These are phyloP conservation scores for Muscicapa adusta DNA, from an alignment of 2,113 vertebrate genomes.

Conservation along the genomic window DNA sequence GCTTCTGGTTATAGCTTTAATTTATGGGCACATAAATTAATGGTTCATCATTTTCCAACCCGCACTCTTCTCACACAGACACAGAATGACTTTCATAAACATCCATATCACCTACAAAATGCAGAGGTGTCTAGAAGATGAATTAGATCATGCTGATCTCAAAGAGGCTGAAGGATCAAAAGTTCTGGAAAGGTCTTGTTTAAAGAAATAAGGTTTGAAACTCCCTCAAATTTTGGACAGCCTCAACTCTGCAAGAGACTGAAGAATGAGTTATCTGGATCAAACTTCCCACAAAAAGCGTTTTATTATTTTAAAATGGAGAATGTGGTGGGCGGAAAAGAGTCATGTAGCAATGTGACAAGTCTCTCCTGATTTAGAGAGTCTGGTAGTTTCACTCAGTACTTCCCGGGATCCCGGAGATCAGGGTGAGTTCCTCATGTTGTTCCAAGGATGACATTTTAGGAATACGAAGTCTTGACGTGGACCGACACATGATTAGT, in stretches of 20 bases:
- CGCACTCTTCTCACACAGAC: not conserved
- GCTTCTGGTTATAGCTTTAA: not conserved
- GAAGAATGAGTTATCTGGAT: not conserved
- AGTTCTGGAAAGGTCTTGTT: not conserved
- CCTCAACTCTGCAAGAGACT: not conserved
- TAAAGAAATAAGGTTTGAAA: not conserved
- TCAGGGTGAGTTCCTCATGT: not conserved
- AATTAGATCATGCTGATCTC: not conserved
- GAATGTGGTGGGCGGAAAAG: rapidly evolving
- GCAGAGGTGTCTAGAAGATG: not conserved
- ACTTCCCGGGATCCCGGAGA: rapidly evolving
- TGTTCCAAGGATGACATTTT: not conserved
- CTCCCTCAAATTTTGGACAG: not conserved
- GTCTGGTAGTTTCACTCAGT: not conserved
- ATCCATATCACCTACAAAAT: not conserved
- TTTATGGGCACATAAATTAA: not conserved
- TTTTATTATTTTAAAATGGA: not conserved
- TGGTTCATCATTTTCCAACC: not conserved
- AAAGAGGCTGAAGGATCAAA: not conserved
- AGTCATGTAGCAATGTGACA: not conserved
- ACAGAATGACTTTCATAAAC: not conserved
- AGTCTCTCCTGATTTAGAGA: not conserved
- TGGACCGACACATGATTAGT: not conserved
- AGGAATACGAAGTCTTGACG: not conserved
- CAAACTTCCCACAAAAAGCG: not conserved